A percentile compares a stretch with the other conserved stretches of the same genome.
phyloP scores from a whole-genome alignment of 2,888 invertebrate genomes.

The Leptopterna dolabrata region DNA sequence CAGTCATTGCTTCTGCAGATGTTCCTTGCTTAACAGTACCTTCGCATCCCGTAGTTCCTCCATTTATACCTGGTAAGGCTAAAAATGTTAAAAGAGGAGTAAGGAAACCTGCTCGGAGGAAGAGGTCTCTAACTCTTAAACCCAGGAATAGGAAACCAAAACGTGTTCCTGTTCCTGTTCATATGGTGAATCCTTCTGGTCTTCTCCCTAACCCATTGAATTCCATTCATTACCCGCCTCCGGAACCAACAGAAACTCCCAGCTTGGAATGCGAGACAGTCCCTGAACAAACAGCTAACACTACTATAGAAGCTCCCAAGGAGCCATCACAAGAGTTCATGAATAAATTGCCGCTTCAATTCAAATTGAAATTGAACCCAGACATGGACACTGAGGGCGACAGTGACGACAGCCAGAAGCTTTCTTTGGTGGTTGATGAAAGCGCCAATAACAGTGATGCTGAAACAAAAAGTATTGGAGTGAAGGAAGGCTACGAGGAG shows the following conservation, averaged over 20 bases:
- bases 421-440: conserved; percentile 71
- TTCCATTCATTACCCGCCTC: neutral
- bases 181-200: conserved; percentile 8
- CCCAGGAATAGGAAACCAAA: conserved; percentile 16
- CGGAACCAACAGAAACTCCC: neutral
- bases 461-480: conserved; percentile 62
- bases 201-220: conserved; percentile 36
- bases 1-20: neutral
- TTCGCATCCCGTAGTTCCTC: neutral
- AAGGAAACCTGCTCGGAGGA: conserved; percentile 10
- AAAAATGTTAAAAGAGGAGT: neutral
- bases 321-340: conserved; percentile 24
- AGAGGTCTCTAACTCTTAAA: conserved; percentile 24
- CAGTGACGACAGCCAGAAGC: conserved; percentile 74
- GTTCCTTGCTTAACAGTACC: neutral
- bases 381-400: conserved; percentile 68
- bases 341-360: conserved; percentile 43
- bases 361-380: conserved; percentile 53
- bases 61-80: neutral
- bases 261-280: no score
- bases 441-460: conserved; percentile 66
- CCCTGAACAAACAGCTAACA: neutral
- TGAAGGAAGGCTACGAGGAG: conserved; percentile 53
- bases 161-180: conserved; percentile 8
- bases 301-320: neutral